Conservation (phyloP, 2,797 vertebrate genomes). For the Emys orbicularis region DNA sequence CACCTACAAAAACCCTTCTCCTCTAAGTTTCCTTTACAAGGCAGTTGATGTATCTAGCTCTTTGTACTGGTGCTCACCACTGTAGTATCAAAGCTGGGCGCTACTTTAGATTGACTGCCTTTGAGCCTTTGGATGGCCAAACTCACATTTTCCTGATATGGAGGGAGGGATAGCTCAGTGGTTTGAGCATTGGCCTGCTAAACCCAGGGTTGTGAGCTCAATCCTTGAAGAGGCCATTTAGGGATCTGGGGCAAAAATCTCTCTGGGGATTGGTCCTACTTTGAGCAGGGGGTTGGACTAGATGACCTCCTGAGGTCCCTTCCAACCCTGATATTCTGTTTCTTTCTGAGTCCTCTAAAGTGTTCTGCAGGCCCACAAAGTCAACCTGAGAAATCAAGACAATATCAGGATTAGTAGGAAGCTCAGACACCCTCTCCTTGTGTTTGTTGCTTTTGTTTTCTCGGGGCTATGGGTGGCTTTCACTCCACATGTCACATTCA, state of each 20-base stretch:
- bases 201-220: too few species aligned
- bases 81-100: not conserved
- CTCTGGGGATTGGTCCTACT: too few species aligned
- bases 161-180: too few species aligned
- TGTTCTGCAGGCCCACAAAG: not conserved
- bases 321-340: too few species aligned
- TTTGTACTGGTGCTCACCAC: not conserved
- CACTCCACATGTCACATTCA: not conserved
- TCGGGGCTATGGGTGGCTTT: not conserved
- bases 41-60: not conserved
- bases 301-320: too few species aligned
- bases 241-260: too few species aligned
- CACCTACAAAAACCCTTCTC: not conserved
- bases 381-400: slow-evolving; percentile 39
- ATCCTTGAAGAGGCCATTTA: too few species aligned
- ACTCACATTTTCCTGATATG: too few species aligned
- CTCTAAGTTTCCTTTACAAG: not conserved
- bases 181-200: too few species aligned
- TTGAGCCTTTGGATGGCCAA: not conserved
- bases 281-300: too few species aligned
- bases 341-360: not conserved
- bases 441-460: slow-evolving; percentile 62
- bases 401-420: slow-evolving; percentile 10
- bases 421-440: slow-evolving; percentile 21
- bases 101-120: rapidly evolving